phyloP scores from a whole-genome alignment of 1,140 invertebrate genomes.

The Drosophila sechellia region DNA sequence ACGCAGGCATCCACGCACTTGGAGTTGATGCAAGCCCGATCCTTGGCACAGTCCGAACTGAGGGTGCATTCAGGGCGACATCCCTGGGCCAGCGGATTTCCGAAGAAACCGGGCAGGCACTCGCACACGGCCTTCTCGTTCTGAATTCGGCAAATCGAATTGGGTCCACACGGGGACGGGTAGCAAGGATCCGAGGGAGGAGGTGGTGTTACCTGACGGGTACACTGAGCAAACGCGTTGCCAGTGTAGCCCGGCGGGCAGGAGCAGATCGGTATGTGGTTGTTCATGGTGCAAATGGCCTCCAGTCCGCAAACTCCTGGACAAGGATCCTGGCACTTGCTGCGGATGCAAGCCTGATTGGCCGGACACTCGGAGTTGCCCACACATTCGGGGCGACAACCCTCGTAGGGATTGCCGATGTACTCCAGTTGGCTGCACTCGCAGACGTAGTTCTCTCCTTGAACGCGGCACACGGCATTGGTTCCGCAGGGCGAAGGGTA shows the following conservation, averaged over 20 bases:
- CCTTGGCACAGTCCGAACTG: constrained; percentile 91
- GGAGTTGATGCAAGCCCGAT: constrained; percentile 90
- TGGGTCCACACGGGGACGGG: constrained; percentile 90
- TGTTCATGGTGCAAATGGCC: constrained; percentile 88
- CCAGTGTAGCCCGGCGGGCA: constrained; percentile 88
- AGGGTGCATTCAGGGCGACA: constrained; percentile 92
- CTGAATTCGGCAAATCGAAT: constrained; percentile 88
- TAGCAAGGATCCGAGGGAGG: constrained; percentile 87
- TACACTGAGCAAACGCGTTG: constrained; percentile 89
- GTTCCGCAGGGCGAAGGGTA: constrained; percentile 87
- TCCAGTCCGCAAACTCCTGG: constrained; percentile 86
- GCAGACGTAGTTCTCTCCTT: constrained; percentile 84
- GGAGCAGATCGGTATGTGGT: constrained; percentile 88
- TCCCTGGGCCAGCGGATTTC: constrained; percentile 90
- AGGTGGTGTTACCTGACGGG: constrained; percentile 71
- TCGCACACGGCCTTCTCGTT: constrained; percentile 87
- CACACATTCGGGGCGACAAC: constrained; percentile 87
- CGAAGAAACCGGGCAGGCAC: constrained; percentile 90
- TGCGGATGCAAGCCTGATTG: constrained; percentile 86
- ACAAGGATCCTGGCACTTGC: constrained; percentile 87
- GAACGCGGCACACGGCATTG: constrained; percentile 86
- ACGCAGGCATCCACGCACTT: constrained; percentile 93
- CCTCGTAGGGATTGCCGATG: constrained; percentile 86
- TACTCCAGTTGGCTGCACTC: constrained; percentile 85
- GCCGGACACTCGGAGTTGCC: constrained; percentile 87